Percentiles rank a stretch among this genome's conserved stretches.
These are phyloP conservation scores for Neoniphon sammara DNA, from an alignment of 2,797 vertebrate species.

Conservation along the genomic window DNA sequence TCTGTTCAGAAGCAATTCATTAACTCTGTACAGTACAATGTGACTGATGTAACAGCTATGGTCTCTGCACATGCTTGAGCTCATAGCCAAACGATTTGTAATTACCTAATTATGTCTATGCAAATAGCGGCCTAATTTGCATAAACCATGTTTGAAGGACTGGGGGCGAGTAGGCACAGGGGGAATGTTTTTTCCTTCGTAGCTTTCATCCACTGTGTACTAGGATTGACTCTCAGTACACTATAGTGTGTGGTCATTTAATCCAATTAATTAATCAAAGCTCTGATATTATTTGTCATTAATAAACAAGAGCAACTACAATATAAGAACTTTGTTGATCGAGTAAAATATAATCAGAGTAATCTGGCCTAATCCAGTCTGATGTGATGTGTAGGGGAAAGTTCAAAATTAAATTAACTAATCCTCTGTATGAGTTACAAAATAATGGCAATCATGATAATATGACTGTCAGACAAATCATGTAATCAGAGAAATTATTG, in stretches of 20 bases:
- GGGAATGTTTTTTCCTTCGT: slow-evolving; percentile 44
- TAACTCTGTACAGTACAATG: slow-evolving; percentile 81
- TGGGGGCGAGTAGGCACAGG: slow-evolving; percentile 69
- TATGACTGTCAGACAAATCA: slow-evolving; percentile 48
- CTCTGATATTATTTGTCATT: slow-evolving; percentile 11
- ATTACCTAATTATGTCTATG: slow-evolving; percentile 93
- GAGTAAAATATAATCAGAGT: slow-evolving; percentile 9
- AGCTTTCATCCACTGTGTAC: slow-evolving; percentile 33
- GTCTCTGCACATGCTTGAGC: slow-evolving; percentile 86
- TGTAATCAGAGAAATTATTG: slow-evolving; percentile 53
- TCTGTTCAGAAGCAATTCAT: slow-evolving; percentile 77
- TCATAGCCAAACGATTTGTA: slow-evolving; percentile 91
- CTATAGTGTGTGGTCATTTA: slow-evolving; percentile 5
- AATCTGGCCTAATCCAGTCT: slow-evolving; percentile 13
- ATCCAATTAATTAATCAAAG: slow-evolving; percentile 25
- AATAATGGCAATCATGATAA: slow-evolving; percentile 14
- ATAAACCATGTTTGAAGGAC: slow-evolving; percentile 83
- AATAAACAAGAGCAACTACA: slow-evolving; percentile 21
- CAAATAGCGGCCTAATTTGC: slow-evolving; percentile 89
- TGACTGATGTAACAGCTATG: slow-evolving; percentile 79
- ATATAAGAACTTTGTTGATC: slow-evolving; percentile 19
- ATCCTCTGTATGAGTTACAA: slow-evolving; percentile 13
- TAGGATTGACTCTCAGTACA: slow-evolving; percentile 21
- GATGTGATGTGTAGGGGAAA: slow-evolving; percentile 15
- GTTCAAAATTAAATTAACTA: slow-evolving; percentile 41